These are phyloP conservation scores for Acholoe squamosa DNA, from an alignment of 2,888 invertebrate species.

Conservation along the genomic window DNA sequence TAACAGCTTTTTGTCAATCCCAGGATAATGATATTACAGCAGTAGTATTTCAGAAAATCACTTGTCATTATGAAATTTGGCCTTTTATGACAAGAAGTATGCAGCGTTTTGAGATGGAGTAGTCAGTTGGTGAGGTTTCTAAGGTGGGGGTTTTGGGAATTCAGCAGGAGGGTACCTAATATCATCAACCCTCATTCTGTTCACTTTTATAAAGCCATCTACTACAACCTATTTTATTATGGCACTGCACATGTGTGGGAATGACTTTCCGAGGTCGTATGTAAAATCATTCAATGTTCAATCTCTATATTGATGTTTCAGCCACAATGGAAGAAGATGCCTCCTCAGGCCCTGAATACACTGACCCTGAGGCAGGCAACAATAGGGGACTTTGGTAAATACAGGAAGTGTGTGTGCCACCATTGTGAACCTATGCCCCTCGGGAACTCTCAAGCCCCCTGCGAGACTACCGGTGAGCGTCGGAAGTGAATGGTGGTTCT, in stretches of 20 bases:
- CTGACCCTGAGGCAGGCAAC: background rate
- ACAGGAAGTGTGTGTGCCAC: background rate
- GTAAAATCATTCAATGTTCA: slow-evolving; percentile 20
- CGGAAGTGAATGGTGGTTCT: background rate
- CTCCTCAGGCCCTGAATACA: background rate
- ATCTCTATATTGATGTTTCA: slow-evolving; percentile 24
- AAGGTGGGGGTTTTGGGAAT: no score
- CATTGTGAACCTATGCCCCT: background rate
- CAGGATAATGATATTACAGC: no score
- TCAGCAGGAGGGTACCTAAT: no score
- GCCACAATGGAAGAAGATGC: background rate
- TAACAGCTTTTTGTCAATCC: no score
- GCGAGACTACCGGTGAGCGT: background rate
- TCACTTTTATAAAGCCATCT: no score
- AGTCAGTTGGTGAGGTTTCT: no score
- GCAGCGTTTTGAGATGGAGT: no score
- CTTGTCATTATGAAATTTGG: no score
- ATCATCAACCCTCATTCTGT: no score
- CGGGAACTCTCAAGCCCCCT: background rate
- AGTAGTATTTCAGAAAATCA: no score
- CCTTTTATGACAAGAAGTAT: no score
- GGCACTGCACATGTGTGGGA: background rate
- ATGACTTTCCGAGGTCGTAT: background rate
- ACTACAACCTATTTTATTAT: no score
- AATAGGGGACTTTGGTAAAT: slow-evolving; percentile 2